Evolutionary conservation across 2,797 vertebrate genomes (phyloP), one percentile per base, ranked within the genome.

Genomic region (Oreochromis mossambicus): DNA sequence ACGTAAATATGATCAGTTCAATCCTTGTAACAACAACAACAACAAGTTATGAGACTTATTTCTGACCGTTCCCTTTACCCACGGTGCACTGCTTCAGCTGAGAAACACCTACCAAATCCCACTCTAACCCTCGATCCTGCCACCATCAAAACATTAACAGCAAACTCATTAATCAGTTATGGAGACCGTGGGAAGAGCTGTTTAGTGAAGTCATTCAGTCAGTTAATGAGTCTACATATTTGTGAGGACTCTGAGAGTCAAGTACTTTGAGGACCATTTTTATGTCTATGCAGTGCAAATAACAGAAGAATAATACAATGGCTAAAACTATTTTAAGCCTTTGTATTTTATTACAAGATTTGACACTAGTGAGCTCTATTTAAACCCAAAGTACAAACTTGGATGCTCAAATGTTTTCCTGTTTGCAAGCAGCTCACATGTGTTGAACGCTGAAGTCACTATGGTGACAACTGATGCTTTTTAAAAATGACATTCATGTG

Each of bases 31-130:
- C 34, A 55, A 2, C 11, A 24, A 13, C 6, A 13, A 0, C 21
- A 24, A 13, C 6, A 14, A 0, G 21, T 58, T 32, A 6, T 32
- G 55, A 58, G 55, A 58, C 14, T 58, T 17, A 10, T 10, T 58
- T 17, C 0, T 0, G 26, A 1, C 14, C 0, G 8, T 2, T 32
- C 1, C 24, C 24, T 56, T 56, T 56, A 0, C 54, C 54, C 54
- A 55, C 12, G 0, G 7, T 56, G 54, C 12, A 0, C 7, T 56
- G 54, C 26, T 56, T 29, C 54, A 56, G 26, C 54, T 29, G 26
- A 56, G 54, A 56, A 5, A 26, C 26, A 56, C 55, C 14, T 8
- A 32, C 55, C 14, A 0, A 6, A 14, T 32, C 1, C 55, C 26
- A 1, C 26, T 17, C 24, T 0, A 29, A 56, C 26, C 55, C 55